Percentiles rank a stretch among this genome's conserved stretches.
Evolutionary conservation across 2,888 invertebrate species (phyloP).

Genomic region (Aricia artaxerxes): DNA sequence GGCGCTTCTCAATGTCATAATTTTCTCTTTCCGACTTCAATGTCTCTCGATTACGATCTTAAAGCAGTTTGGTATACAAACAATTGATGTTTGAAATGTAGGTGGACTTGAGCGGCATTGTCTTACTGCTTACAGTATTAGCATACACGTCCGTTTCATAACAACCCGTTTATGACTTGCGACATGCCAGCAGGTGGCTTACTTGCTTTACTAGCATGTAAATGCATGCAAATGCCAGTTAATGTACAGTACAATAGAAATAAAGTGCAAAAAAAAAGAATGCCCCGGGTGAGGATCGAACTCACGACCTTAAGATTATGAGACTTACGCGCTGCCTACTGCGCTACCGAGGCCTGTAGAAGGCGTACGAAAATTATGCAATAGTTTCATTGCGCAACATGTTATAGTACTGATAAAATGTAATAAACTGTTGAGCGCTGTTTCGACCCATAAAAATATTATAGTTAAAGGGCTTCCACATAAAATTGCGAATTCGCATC

Average conservation of each 20-base stretch:
- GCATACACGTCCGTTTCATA: constrained; percentile 36
- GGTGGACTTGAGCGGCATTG: constrained; percentile 42
- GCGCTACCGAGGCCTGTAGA: constrained; percentile 86
- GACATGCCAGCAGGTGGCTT: constrained; percentile 37
- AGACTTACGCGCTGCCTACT: constrained; percentile 95
- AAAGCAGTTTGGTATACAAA: constrained; percentile 33
- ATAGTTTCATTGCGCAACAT: not conserved
- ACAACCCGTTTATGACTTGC: constrained; percentile 34
- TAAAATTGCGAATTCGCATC: no score
- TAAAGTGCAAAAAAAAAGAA: constrained; percentile 48
- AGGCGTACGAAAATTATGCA: not conserved
- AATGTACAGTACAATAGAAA: constrained; percentile 32
- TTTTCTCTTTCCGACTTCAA: constrained; percentile 14
- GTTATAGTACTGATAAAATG: no score
- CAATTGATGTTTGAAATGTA: constrained; percentile 45
- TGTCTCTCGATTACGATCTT: constrained; percentile 23
- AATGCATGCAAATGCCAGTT: constrained; percentile 6
- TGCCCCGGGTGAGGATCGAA: constrained; percentile 94
- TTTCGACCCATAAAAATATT: no score
- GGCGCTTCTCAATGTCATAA: constrained; percentile 16
- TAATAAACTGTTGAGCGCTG: no score
- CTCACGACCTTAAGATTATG: constrained; percentile 97
- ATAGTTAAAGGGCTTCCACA: no score
- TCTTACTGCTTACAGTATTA: constrained; percentile 38
- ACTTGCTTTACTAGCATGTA: constrained; percentile 33